Conservation (phyloP, 2,888 invertebrate genomes). For the Cheilosia urbana region DNA sequence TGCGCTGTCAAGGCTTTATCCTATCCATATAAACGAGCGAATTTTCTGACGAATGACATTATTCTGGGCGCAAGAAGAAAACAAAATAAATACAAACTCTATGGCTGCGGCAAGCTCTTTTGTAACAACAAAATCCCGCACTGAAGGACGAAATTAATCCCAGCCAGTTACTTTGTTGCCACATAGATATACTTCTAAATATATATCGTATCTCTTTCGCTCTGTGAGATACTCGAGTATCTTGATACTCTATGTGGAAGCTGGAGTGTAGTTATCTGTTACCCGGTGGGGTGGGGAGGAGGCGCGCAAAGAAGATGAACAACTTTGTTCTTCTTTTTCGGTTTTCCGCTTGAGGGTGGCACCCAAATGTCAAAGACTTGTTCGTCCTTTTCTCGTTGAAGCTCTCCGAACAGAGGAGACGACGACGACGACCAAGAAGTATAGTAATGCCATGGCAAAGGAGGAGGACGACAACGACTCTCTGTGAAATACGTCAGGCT, state of each 20-base stretch:
- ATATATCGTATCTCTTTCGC: conserved; percentile 18
- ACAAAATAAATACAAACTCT: conserved; percentile 3
- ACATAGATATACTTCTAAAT: not conserved
- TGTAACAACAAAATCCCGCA: conserved; percentile 53
- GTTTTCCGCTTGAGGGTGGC: conserved; percentile 68
- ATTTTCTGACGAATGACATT: conserved; percentile 71
- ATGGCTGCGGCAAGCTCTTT: conserved; percentile 5
- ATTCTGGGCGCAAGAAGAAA: conserved; percentile 25
- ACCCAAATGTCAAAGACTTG: conserved; percentile 74
- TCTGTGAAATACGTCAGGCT: conserved; percentile 72
- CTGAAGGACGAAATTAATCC: conserved; percentile 70
- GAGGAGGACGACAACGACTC: conserved; percentile 33
- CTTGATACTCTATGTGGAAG: conserved; percentile 60
- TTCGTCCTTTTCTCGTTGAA: conserved; percentile 66
- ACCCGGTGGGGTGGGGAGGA: conserved; percentile 14
- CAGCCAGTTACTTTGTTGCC: conserved; percentile 54
- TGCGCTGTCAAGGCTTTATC: conserved; percentile 65
- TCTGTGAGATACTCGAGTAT: conserved; percentile 39
- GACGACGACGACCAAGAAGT: conserved; percentile 29
- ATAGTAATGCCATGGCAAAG: conserved; percentile 42
- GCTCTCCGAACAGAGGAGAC: conserved; percentile 26
- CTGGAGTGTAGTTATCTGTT: conserved; percentile 69
- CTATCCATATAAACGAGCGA: conserved; percentile 70
- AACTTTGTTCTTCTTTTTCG: conserved; percentile 54
- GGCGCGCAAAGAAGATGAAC: conserved; percentile 40